A percentile compares a stretch with the other conserved stretches of the same genome.
These are phyloP conservation scores for Accipiter cooperii DNA, from an alignment of 2,113 vertebrate species.

Conservation along the genomic window DNA sequence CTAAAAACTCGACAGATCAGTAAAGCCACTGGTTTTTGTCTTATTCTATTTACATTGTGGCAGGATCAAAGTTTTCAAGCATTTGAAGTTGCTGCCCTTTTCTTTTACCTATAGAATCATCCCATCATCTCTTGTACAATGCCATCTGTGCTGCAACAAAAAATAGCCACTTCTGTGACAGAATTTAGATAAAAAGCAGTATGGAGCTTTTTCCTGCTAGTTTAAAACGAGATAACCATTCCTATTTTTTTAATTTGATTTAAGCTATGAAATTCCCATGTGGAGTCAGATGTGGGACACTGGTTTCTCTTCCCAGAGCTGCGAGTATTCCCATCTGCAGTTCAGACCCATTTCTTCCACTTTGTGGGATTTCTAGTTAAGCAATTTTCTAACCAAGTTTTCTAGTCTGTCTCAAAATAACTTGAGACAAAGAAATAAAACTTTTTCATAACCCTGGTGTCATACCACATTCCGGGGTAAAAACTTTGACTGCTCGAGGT, in stretches of 20 bases:
- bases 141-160: background rate
- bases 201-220: background rate
- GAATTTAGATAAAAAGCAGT: background rate
- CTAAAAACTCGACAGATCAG: background rate
- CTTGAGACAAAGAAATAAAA: background rate
- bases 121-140: fast-evolving
- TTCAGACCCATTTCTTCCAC: background rate
- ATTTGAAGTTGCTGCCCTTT: background rate
- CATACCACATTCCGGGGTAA: background rate
- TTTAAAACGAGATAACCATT: background rate
- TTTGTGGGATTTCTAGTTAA: background rate
- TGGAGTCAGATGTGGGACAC: background rate
- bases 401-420: background rate
- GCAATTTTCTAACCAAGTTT: background rate
- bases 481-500: background rate
- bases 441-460: background rate
- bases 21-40: background rate
- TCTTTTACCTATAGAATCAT: background rate
- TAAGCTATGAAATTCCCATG: fast-evolving
- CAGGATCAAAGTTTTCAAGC: background rate
- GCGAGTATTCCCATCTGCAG: background rate
- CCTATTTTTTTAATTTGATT: background rate
- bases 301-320: background rate
- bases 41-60: background rate
- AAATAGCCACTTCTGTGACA: background rate